Evolutionary conservation across 2,888 invertebrate species (phyloP), one percentile per base, ranked within the genome.

Genomic region (Callosobruchus maculatus): DNA sequence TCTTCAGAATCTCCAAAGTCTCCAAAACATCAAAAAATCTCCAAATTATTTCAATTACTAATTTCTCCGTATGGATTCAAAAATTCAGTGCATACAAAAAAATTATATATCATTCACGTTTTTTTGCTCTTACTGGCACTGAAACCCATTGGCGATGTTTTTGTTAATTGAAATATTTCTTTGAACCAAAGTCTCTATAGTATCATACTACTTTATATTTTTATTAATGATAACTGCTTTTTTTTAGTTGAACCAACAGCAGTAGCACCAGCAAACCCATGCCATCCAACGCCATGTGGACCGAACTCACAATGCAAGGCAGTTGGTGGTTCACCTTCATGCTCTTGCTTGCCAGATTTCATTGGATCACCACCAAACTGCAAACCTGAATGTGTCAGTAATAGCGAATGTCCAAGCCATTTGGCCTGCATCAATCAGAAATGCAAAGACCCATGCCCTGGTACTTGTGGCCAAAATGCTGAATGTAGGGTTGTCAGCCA

Each of bases 201-300:
- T 18, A 49, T 13, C 13, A 49, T 13, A 49, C 49, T 18, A 13
- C 1, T 49, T 90, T 20, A 86, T 87, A 70, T 49, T 49, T 18
- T 13, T 13, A 49, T 13, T 18, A 49, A 26, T 4, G 2, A 2
- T 7, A 26, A 26, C 2, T 26, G n/a, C n/a, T 31, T 71, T 71
- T 73, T 83, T 83, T 78, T 77, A 84, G 84, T 79, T 74, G 75
- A 79, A 73, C 78, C 73, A 91, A 86, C 90, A 90, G 79, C 81
- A 70, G 82, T 84, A 74, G 82, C 83, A 77, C 83, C 86, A 20
- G 84, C 86, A 82, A 88, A 90, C 80, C 91, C 92, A 1, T 93
- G 93, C 81, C 85, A 90, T n/a, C 93, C 92, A 67, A 92, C 92
- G 5, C 94, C 95, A 2, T 95, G 95, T 84, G 95, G 95, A 21